Evolutionary conservation across 2,113 vertebrate species (phyloP), one percentile per base, ranked within the genome.

Genomic region (Platysternon megacephalum): DNA sequence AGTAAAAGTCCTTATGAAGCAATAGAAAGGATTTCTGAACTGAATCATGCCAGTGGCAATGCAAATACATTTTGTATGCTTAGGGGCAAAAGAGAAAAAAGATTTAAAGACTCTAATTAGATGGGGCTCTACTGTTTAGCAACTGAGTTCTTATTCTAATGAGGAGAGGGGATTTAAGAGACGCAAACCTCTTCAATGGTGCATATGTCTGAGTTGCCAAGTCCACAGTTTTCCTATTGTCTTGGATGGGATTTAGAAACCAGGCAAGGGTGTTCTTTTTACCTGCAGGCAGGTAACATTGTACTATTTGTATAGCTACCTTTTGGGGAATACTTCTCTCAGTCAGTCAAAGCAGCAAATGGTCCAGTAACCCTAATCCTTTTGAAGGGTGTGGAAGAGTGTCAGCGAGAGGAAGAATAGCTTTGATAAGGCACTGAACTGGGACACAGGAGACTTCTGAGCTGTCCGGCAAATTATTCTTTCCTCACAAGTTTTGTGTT

Each of bases 141-240:
- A 26, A 4, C 3, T 51, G 22, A 74, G 80, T 48, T 68, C 7
- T 1, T 65, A 1, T 2, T 24, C 10, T 89, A 5, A 12, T 53
- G 29, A 79, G 44, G 86, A 65, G 65, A 1, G 86, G 1, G 2
- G 42, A 44, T 68, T 93, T 49, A 93, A 85, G n/a, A 44, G 14
- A 2, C 12, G 74, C 9, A 26, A 82, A 84, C 61, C 61, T n/a
- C 61, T 65, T 65, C 32, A n/a, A n/a, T 4, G 14, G 8, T 72
- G 17, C 65, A 72, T 72, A 13, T 58, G 5, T 35, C 14, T 39
- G n/a, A 72, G 32, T 72, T 22, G 16, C 16, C 16, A 72, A n/a
- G 17, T 21, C 17, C 19, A 39, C 8, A 10, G 17, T 39, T n/a
- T 79, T 82, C 4, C 58, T 72, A 16, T 1, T 1, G 2, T 0